Percentiles rank a stretch among this genome's conserved stretches.
Evolutionary conservation across 2,113 vertebrate species (phyloP).

Genomic region (Poeciliopsis turrubarensis): DNA sequence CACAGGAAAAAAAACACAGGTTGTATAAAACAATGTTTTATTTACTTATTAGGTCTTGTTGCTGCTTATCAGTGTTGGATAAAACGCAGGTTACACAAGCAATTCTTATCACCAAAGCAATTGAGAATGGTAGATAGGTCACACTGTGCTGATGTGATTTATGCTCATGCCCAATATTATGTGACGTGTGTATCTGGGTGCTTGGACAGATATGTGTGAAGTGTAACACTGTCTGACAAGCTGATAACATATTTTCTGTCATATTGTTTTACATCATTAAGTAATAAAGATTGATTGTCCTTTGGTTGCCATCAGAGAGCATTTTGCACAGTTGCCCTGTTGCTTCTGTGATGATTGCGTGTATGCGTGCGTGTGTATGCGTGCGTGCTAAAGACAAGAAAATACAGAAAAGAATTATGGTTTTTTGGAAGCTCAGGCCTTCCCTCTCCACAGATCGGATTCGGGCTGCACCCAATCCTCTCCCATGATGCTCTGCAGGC

Average conservation of each 20-base stretch:
- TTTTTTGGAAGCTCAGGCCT: conserved; percentile 47
- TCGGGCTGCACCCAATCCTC: conserved; percentile 76
- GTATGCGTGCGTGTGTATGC: neutral
- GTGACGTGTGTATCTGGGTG: conserved; percentile 26
- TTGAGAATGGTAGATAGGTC: conserved; percentile 40
- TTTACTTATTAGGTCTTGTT: neutral
- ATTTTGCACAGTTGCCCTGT: conserved; percentile 35
- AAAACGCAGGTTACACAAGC: conserved; percentile 17
- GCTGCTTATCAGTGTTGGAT: conserved; percentile 15
- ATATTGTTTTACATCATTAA: conserved; percentile 62
- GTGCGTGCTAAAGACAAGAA: too few species aligned
- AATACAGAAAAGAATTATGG: neutral
- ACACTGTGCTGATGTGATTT: conserved; percentile 40
- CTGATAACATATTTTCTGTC: conserved; percentile 60
- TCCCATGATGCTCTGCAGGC: conserved; percentile 81
- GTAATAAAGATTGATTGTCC: conserved; percentile 66
- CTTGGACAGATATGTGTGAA: conserved; percentile 21
- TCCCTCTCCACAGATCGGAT: conserved; percentile 74
- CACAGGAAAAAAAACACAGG: neutral
- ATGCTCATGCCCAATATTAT: conserved; percentile 34
- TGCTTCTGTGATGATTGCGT: conserved; percentile 7
- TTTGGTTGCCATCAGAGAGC: conserved; percentile 49
- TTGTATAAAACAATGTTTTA: too few species aligned
- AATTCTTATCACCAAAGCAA: conserved; percentile 20
- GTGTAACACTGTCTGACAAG: conserved; percentile 49